Base-by-base conservation (phyloP, 2,888 invertebrate genomes). In the Scaptomyza flava region DNA sequence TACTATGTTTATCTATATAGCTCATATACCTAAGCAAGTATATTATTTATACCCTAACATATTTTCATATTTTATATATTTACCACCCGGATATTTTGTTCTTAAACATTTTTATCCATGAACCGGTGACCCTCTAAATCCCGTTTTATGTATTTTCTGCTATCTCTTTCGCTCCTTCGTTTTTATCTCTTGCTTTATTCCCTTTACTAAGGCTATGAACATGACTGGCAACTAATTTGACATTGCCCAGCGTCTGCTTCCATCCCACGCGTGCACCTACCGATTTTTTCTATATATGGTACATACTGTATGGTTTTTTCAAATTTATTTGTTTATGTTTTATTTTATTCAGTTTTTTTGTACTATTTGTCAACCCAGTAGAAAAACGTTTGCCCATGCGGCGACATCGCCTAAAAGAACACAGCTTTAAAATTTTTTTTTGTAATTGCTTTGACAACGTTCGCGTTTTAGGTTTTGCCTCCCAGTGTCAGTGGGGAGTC, bases 361-460 rank as follows among this genome's bases (percentile, higher is more conserved):
- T 61, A 53, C 42, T 47, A 45, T 52, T 63, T 36, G 8, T 23
- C n/a, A 42, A 67, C 52, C 34, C 23, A 23, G 38, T 46, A 63
- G 30, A 53, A 72, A 34, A 45, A 50, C 33, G 43, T 57, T 64
- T 57, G 36, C 20, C 56, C 47, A 71, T 45, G 47, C 68, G 34
- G 60, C 52, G 42, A 52, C 38, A 53, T 6, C 36, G 41, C 59
- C 65, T 31, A 67, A 80, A 68, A 73, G 67, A 48, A 63, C 62
- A 46, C 68, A 45, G 56, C 45, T 59, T 23, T 38, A 51, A 63
- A 67, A 2, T 23, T 42, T 48, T 61, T 68, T 68, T 74, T 87
- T 87, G 62, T 81, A 78, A 82, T 84, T 87, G 85, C 75, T 84
- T 89, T 89, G 85, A 78, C 75, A 65, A 65, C 58, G 61, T 63